These are phyloP conservation scores for Formica exsecta DNA, from an alignment of 1,140 invertebrate genomes.

Conservation along the genomic window DNA sequence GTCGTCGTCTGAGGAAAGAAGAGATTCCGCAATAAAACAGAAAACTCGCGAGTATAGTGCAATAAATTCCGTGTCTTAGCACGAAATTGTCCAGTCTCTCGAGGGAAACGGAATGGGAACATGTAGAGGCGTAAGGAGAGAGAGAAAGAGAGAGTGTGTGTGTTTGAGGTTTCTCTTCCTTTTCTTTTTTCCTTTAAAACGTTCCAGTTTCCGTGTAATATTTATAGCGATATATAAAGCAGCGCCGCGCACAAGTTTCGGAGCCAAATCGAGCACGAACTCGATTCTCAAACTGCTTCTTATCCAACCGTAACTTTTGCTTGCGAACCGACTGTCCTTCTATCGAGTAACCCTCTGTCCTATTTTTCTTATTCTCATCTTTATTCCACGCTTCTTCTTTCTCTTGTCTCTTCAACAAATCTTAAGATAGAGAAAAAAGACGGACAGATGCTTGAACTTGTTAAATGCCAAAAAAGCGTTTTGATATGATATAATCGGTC, in stretches of 20 bases:
- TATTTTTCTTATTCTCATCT: neutral
- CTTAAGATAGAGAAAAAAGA: neutral
- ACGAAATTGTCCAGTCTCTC: conserved; percentile 16
- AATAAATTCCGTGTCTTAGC: conserved; percentile 55
- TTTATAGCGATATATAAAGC: conserved; percentile 67
- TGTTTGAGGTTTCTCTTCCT: neutral
- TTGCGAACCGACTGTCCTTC: conserved; percentile 3
- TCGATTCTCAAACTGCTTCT: conserved; percentile 59
- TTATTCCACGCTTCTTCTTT: neutral
- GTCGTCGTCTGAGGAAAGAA: neutral
- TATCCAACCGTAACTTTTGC: conserved; percentile 61
- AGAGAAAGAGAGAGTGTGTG: no score
- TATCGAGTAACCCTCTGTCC: conserved; percentile 5
- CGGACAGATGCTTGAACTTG: conserved; percentile 1
- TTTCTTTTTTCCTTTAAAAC: conserved; percentile 40
- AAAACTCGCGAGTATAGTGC: neutral
- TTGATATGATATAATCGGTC: conserved; percentile 6
- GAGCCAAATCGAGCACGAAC: conserved; percentile 63
- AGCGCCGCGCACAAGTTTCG: conserved; percentile 51
- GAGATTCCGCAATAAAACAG: conserved; percentile 22
- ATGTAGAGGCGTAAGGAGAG: neutral
- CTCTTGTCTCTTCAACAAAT: neutral
- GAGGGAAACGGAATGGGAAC: conserved; percentile 48
- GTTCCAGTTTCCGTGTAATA: conserved; percentile 58
- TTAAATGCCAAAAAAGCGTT: conserved; percentile 30